Conservation (phyloP, 2,113 vertebrate genomes). For the Murina feae region DNA sequence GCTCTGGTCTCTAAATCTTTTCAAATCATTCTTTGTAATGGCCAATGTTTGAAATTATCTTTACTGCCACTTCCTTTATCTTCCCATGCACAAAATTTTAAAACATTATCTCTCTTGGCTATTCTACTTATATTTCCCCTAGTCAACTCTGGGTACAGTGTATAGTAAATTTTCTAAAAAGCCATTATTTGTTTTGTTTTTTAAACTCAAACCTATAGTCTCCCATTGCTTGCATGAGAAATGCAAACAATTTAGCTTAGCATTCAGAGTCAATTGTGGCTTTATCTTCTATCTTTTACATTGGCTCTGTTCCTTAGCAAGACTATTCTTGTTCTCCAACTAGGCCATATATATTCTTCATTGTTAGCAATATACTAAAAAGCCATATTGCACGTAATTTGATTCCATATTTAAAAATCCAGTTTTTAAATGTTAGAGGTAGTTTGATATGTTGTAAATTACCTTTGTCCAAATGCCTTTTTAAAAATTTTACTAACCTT, state of each 20-base stretch:
- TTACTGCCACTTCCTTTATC: constrained; percentile 24
- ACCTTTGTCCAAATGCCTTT: constrained; percentile 1
- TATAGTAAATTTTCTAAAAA: constrained; percentile 28
- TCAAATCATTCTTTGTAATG: constrained; percentile 26
- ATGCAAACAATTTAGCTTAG: constrained; percentile 51
- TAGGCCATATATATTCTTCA: constrained; percentile 23
- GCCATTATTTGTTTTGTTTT: neutral
- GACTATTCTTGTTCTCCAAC: constrained; percentile 9
- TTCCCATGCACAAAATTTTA: constrained; percentile 21
- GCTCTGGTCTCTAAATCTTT: neutral
- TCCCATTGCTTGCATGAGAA: constrained; percentile 25
- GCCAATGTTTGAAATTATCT: constrained; percentile 20
- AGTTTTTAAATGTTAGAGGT: neutral
- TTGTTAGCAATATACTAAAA: constrained; percentile 28
- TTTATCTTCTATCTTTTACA: constrained; percentile 66
- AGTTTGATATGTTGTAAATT: constrained; percentile 47
- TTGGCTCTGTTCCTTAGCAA: constrained; percentile 41
- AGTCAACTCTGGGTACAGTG: neutral
- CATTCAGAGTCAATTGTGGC: constrained; percentile 20
- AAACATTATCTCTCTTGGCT: constrained; percentile 17
- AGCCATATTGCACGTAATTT: constrained; percentile 21
- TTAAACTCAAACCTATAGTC: neutral
- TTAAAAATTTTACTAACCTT: constrained; percentile 29
- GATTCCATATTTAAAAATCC: constrained; percentile 3
- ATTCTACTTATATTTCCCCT: neutral